phyloP scores from a whole-genome alignment of 2,113 vertebrate species.

The Phoenicopterus ruber region DNA sequence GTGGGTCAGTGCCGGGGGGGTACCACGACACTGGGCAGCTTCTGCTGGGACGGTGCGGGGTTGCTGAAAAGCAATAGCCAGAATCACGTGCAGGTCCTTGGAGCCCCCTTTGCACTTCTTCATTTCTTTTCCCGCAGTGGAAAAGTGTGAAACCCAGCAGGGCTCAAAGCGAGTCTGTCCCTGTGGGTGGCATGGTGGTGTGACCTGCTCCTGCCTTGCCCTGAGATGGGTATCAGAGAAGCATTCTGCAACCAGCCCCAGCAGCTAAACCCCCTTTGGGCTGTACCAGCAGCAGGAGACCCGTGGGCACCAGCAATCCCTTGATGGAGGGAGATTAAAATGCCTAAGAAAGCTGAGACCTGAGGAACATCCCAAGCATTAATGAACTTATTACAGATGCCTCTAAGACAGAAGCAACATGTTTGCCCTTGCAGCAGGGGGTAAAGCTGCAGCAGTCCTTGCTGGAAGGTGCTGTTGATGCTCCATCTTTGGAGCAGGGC shows the following conservation, averaged over 20 bases:
- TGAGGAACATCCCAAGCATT: not conserved
- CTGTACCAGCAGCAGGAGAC: not conserved
- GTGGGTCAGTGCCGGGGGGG: too few relatives aligned
- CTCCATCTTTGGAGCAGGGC: not conserved
- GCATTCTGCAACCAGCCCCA: not conserved
- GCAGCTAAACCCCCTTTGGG: not conserved
- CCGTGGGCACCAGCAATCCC: not conserved
- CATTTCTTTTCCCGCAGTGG: not conserved
- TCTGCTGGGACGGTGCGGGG: accelerated
- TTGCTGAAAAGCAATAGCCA: not conserved
- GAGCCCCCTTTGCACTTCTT: not conserved
- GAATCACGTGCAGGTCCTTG: not conserved
- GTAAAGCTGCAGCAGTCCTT: not conserved
- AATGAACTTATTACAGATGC: not conserved
- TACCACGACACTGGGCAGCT: not conserved
- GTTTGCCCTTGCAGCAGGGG: not conserved
- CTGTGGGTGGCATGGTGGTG: not conserved
- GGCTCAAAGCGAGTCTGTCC: not conserved
- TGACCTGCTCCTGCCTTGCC: not conserved
- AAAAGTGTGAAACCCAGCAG: not conserved
- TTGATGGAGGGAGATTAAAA: not conserved
- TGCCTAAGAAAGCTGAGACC: not conserved
- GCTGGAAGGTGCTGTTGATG: not conserved
- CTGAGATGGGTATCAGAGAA: not conserved
- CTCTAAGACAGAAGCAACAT: not conserved